A percentile compares a stretch with the other conserved stretches of the same genome.
These are phyloP conservation scores for Itoplectis maculator DNA, from an alignment of 2,888 invertebrate species.

Conservation along the genomic window DNA sequence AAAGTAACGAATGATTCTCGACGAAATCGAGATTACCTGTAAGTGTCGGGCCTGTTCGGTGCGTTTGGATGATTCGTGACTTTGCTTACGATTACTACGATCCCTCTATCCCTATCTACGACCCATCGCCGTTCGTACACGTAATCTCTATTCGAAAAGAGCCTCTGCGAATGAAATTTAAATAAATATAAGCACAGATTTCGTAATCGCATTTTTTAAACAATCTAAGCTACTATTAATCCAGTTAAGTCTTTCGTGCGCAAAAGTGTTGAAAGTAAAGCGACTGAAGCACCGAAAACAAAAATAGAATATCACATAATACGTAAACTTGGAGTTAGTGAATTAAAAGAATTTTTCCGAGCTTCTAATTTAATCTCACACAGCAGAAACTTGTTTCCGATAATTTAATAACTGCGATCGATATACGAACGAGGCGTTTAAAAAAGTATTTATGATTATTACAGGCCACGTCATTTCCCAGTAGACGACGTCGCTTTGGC, in stretches of 20 bases:
- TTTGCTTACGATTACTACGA: conserved; percentile 89
- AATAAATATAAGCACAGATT: conserved; percentile 30
- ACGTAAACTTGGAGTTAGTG: too few relatives aligned
- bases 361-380: too few relatives aligned
- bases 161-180: conserved; percentile 86
- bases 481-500: conserved; percentile 90
- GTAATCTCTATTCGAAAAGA: conserved; percentile 95
- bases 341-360: too few relatives aligned
- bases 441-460: conserved; percentile 69
- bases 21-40: conserved; percentile 84
- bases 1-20: not conserved
- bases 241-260: too few relatives aligned
- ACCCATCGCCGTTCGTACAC: conserved; percentile 89
- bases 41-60: conserved; percentile 89
- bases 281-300: not conserved
- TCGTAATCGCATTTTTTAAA: not conserved
- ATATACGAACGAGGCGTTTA: not conserved
- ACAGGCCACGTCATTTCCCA: conserved; percentile 97
- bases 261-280: not conserved
- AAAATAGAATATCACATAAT: not conserved
- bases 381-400: not conserved
- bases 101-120: conserved; percentile 86
- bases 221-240: too few relatives aligned
- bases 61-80: conserved; percentile 90
- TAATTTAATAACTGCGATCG: not conserved